Evolutionary conservation across 2,797 vertebrate species (phyloP), one percentile per base, ranked within the genome.

Genomic region (Arrhamphus sclerolepis): DNA sequence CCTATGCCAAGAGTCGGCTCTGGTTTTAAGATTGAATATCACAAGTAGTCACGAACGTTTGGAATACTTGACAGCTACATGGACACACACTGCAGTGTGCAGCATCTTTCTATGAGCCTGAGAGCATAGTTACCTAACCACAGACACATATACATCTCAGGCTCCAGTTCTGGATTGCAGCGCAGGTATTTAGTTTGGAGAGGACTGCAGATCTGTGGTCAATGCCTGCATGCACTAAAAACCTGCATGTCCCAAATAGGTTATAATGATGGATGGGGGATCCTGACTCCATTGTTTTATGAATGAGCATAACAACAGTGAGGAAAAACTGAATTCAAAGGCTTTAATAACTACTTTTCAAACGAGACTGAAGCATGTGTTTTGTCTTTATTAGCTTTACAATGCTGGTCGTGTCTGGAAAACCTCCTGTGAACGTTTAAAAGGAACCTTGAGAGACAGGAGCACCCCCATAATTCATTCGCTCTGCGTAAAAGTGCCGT

Each of bases 111-210:
- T 48, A 1, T 20, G 39, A 69, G 43, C 67, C 59, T 47, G 47
- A 78, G 70, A 68, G 59, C 66, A 29, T 11, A 11, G 34, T 38
- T 38, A 38, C 34, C 13, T 38, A 38, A 62, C 72, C 71, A 70
- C 78, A 71, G 52, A 22, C 40, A 48, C n/a, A 63, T 54, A 60
- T 14, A 55, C 55, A 70, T 56, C 53, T 60, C 5, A 53, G 70
- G 40, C 59, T 51, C 3, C 56, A 60, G 74, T 41, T 66, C 75
- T 68, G 65, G 56, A 61, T 66, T 66, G 40, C 69, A 66, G 70
- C 50, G 56, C 77, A 84, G 81, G 78, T 87, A 80, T 89, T 89
- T 86, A 46, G 68, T 69, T 86, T 88, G 85, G 84, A 87, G 21
- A 56, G 60, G 41, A 72, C 64, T 39, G 7, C 70, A 65, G 69